phyloP scores from a whole-genome alignment of 2,797 vertebrate genomes.

The Hoplostethus atlanticus region DNA sequence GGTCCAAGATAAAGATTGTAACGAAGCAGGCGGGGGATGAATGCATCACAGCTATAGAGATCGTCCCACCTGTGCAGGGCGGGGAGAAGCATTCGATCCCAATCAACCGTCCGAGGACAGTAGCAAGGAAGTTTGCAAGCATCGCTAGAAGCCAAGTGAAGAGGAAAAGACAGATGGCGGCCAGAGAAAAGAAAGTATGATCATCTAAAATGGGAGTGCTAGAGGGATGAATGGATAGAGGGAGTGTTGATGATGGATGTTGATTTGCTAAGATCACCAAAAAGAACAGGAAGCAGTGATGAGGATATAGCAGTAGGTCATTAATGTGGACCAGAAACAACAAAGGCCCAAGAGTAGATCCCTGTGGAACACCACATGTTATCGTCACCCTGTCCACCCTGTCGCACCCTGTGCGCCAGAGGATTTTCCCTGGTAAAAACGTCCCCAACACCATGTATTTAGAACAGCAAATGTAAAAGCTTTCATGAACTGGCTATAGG shows the following conservation, averaged over 20 bases:
- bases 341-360: no score
- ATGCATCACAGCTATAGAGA: constrained; percentile 97
- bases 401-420: no score
- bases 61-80: constrained; percentile 90
- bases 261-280: no score
- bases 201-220: constrained; percentile 61
- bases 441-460: no score
- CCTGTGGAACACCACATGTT: no score
- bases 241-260: not conserved
- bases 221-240: not conserved
- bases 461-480: no score
- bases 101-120: constrained; percentile 89
- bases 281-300: no score
- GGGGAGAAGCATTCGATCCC: constrained; percentile 88
- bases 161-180: constrained; percentile 98
- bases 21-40: constrained; percentile 95
- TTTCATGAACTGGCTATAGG: no score
- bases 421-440: no score
- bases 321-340: no score
- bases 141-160: constrained; percentile 97
- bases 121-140: constrained; percentile 97
- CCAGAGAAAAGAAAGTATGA: constrained; percentile 93
- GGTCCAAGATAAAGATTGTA: constrained; percentile 99
- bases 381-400: no score
- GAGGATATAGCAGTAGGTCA: no score